Evolutionary conservation across 2,797 vertebrate species (phyloP).

Genomic region (Delichon dasypus): DNA sequence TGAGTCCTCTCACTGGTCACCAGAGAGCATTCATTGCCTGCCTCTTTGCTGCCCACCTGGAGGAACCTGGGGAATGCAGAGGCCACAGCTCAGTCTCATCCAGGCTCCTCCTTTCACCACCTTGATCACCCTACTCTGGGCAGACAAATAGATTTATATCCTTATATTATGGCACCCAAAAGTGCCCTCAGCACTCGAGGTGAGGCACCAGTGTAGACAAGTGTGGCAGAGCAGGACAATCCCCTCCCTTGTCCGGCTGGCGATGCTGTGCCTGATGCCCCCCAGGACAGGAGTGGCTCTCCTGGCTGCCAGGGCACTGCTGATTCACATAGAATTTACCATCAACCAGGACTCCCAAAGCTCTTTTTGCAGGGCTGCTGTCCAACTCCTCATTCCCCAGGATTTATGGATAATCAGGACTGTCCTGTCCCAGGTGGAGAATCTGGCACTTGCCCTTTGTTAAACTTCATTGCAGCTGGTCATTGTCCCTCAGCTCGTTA

Average conservation of each 20-base stretch:
- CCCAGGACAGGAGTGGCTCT: accelerated
- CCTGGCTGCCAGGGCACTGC: not conserved
- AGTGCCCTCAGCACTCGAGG: accelerated
- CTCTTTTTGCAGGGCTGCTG: not conserved
- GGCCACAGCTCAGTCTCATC: not conserved
- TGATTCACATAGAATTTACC: not conserved
- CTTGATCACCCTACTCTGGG: not conserved
- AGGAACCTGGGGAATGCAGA: not conserved
- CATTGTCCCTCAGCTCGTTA: not conserved
- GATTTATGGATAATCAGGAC: accelerated
- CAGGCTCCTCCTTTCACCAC: not conserved
- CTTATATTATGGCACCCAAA: accelerated
- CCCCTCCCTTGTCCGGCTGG: accelerated
- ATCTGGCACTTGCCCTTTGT: not conserved
- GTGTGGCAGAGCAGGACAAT: accelerated
- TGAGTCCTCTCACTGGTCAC: not conserved
- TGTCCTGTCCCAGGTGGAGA: not conserved
- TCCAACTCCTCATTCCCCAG: not conserved
- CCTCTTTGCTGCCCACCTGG: not conserved
- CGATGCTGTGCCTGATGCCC: accelerated
- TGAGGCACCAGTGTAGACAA: no score
- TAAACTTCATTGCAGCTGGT: not conserved
- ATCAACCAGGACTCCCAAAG: accelerated
- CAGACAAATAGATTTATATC: not conserved
- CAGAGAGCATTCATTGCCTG: not conserved